Percentiles rank a stretch among this genome's conserved stretches.
Evolutionary conservation across 1,140 invertebrate species (phyloP).

Genomic region (Drosophila simulans): DNA sequence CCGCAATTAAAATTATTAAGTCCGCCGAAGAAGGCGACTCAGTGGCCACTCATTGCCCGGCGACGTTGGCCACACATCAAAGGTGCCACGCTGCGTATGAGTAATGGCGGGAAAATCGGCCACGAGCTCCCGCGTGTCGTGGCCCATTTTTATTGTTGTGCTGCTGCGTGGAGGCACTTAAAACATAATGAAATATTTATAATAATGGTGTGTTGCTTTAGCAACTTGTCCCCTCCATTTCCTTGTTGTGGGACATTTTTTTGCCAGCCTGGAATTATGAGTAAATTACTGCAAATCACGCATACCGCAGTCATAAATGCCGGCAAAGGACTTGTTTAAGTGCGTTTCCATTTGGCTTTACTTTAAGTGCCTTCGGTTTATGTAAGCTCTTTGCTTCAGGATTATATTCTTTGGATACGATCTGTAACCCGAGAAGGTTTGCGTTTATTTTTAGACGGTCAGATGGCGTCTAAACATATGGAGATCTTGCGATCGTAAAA

Average conservation of each 20-base stretch:
- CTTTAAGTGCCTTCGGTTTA: constrained; percentile 33
- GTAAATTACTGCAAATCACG: constrained; percentile 77
- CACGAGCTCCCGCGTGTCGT: constrained; percentile 15
- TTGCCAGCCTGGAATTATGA: constrained; percentile 48
- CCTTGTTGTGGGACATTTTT: constrained; percentile 22
- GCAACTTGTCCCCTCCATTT: constrained; percentile 52
- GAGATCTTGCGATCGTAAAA: background rate
- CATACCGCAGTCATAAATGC: constrained; percentile 63
- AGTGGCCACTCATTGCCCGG: constrained; percentile 29
- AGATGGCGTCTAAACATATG: constrained; percentile 23
- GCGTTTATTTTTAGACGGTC: constrained; percentile 15
- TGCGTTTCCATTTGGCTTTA: constrained; percentile 45
- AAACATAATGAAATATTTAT: constrained; percentile 82
- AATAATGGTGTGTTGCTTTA: constrained; percentile 69
- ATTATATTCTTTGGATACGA: constrained; percentile 19
- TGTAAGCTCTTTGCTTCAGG: constrained; percentile 10
- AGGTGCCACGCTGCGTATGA: constrained; percentile 73
- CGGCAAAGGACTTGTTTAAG: constrained; percentile 35
- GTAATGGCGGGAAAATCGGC: constrained; percentile 59
- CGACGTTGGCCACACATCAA: constrained; percentile 45
- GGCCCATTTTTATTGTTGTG: constrained; percentile 71
- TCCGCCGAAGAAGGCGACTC: constrained; percentile 22
- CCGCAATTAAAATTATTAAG: constrained; percentile 73
- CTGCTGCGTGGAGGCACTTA: constrained; percentile 70
- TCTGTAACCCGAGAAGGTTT: background rate